These are phyloP conservation scores for Chrysodeixis includens DNA, from an alignment of 2,888 invertebrate genomes.

Conservation along the genomic window DNA sequence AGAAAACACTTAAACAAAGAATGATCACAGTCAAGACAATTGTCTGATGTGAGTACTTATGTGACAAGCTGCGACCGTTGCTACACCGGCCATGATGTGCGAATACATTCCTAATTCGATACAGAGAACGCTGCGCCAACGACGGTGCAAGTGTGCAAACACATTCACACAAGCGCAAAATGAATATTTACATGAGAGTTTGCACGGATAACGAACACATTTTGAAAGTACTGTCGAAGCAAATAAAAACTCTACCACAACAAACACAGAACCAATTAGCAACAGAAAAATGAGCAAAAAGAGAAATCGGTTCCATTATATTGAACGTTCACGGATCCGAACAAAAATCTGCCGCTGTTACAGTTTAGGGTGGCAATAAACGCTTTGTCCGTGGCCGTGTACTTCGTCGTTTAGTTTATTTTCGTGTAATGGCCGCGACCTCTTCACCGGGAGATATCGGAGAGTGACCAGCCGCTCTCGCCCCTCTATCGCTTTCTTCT, in stretches of 20 bases:
- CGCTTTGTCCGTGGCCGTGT: constrained; percentile 61
- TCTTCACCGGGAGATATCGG: constrained; percentile 84
- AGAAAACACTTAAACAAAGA: constrained; percentile 77
- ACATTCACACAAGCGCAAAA: constrained; percentile 53
- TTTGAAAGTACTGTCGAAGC: constrained; percentile 61
- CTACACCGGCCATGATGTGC: constrained; percentile 71
- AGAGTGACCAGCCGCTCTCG: constrained; percentile 79
- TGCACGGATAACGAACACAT: constrained; percentile 49
- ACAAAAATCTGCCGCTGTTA: constrained; percentile 73
- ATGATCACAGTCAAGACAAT: constrained; percentile 65
- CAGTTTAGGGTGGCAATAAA: constrained; percentile 72
- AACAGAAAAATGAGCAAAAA: constrained; percentile 73
- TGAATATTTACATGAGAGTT: constrained; percentile 54
- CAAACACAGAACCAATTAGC: constrained; percentile 74
- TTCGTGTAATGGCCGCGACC: constrained; percentile 85
- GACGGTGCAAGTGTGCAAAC: constrained; percentile 53
- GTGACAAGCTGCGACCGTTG: constrained; percentile 63
- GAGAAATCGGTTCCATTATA: constrained; percentile 82
- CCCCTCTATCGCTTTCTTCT: constrained; percentile 86
- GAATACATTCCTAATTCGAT: constrained; percentile 84
- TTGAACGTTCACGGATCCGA: constrained; percentile 69
- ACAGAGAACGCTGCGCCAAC: constrained; percentile 65
- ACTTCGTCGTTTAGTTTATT: constrained; percentile 70
- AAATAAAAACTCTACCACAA: constrained; percentile 64
- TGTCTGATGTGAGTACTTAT: constrained; percentile 63